These are phyloP conservation scores for Poeciliopsis turrubarensis DNA, from an alignment of 2,113 vertebrate species.

Conservation along the genomic window DNA sequence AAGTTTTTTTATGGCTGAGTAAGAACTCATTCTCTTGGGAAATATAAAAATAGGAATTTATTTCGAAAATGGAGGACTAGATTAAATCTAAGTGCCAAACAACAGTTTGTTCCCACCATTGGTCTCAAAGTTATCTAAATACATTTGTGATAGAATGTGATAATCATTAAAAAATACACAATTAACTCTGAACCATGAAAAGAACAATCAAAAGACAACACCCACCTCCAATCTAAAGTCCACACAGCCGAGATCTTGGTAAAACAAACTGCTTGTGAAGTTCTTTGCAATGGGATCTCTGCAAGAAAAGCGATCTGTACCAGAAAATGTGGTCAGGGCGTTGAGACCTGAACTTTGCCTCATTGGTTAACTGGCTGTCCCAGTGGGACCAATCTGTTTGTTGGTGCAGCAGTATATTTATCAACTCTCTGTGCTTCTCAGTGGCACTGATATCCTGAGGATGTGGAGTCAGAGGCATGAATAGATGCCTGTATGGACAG, in stretches of 20 bases:
- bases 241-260: neutral
- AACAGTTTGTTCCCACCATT: neutral
- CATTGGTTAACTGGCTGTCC: slow-evolving; percentile 30
- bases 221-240: neutral
- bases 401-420: slow-evolving; percentile 71
- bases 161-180: slow-evolving; percentile 14
- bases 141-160: neutral
- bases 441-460: slow-evolving; percentile 57
- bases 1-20: too few relatives aligned
- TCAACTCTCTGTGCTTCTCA: slow-evolving; percentile 54
- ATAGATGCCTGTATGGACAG: slow-evolving; percentile 26
- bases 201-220: neutral
- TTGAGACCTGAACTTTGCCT: slow-evolving; percentile 22
- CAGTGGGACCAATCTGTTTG: slow-evolving; percentile 64
- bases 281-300: slow-evolving; percentile 4
- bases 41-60: too few relatives aligned
- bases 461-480: slow-evolving; percentile 39
- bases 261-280: slow-evolving; percentile 6
- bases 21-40: too few relatives aligned
- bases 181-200: neutral
- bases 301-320: slow-evolving; percentile 6
- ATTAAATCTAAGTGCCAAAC: neutral
- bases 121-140: neutral
- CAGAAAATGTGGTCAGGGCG: slow-evolving; percentile 8
- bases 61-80: neutral